Evolutionary conservation across 2,113 vertebrate genomes (phyloP).

Genomic region (Oceanites oceanicus): DNA sequence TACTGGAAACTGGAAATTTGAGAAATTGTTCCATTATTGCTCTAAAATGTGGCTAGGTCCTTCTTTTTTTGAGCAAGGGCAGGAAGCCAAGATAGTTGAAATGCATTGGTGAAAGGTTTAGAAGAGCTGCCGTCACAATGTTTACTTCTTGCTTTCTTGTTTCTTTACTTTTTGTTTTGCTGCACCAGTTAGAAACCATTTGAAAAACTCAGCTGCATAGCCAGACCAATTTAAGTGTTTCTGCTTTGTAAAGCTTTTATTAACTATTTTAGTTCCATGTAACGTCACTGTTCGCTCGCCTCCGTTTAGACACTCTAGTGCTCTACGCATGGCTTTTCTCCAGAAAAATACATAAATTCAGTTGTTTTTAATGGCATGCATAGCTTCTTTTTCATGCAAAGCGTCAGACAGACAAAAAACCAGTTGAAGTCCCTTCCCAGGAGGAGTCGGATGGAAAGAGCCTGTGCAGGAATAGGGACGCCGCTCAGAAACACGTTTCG

Average conservation of each 20-base stretch:
- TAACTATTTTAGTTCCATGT: not conserved
- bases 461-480: not conserved
- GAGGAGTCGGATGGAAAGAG: no score
- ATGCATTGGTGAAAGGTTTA: not conserved
- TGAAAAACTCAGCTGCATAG: not conserved
- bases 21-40: not conserved
- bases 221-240: not conserved
- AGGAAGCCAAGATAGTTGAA: not conserved
- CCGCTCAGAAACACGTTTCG: not conserved
- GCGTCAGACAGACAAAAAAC: not conserved
- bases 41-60: not conserved
- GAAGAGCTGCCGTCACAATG: not conserved
- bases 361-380: not conserved
- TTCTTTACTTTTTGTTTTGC: not conserved
- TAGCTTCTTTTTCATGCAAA: not conserved
- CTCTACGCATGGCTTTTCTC: not conserved
- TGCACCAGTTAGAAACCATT: not conserved
- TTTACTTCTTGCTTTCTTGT: not conserved
- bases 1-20: not conserved
- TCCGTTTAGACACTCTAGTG: not conserved
- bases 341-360: not conserved
- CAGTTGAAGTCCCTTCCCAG: not conserved
- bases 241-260: not conserved
- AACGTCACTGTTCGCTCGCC: not conserved
- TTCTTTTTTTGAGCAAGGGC: not conserved